Evolutionary conservation across 2,888 invertebrate species (phyloP).

Genomic region (Eurois occulta): DNA sequence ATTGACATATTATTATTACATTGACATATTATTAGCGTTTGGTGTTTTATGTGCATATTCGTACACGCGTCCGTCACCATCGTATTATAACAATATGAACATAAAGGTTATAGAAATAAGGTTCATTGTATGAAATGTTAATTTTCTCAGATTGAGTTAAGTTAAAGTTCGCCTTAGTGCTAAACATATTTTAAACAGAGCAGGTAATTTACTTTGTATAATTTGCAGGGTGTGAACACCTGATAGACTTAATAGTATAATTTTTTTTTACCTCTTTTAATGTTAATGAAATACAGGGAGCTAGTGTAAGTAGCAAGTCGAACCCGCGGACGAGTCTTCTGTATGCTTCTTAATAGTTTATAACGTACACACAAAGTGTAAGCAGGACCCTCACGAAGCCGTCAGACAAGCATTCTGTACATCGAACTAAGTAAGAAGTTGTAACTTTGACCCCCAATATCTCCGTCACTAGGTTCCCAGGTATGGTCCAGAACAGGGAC

Average conservation of each 20-base stretch:
- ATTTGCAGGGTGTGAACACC: neutral
- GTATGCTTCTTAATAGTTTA: neutral
- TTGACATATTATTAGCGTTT: too few relatives aligned
- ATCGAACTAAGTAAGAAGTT: neutral
- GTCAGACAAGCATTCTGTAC: too few relatives aligned
- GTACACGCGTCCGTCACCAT: neutral
- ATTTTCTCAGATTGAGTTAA: neutral
- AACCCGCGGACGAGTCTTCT: neutral
- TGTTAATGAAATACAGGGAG: neutral
- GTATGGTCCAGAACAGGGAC: too few relatives aligned
- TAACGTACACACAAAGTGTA: neutral
- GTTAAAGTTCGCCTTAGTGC: too few relatives aligned
- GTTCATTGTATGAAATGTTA: neutral
- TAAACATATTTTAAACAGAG: too few relatives aligned
- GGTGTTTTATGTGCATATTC: neutral
- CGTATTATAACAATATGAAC: too few relatives aligned
- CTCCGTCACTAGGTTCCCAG: neutral
- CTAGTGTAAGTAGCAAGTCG: neutral
- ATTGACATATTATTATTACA: too few relatives aligned
- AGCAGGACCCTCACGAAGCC: too few relatives aligned
- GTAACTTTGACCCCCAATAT: neutral
- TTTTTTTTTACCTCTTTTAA: conserved; percentile 1
- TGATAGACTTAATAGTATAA: neutral
- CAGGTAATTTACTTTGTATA: neutral
- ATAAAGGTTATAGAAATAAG: neutral